Conservation (phyloP, 2,888 invertebrate genomes). For the Diabrotica balteata region DNA sequence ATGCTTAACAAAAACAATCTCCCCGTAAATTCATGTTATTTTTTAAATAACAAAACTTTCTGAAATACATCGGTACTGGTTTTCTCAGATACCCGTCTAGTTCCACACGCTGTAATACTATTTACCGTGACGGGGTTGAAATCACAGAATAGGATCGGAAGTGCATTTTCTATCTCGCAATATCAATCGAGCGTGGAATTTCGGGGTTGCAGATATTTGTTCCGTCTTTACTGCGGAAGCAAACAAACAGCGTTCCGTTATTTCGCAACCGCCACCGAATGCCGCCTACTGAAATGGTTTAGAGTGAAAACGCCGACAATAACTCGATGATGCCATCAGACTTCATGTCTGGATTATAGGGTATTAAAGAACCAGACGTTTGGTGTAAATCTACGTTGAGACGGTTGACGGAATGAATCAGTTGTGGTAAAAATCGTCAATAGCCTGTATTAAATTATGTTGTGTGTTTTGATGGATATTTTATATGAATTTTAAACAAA, state of each 20-base stretch:
- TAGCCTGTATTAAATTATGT: too few species aligned
- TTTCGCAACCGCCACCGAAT: not conserved
- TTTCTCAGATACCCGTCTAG: too few species aligned
- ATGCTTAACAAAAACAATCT: too few species aligned
- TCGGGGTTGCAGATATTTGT: constrained; percentile 11
- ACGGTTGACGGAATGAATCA: too few species aligned
- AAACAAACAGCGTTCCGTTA: constrained; percentile 3
- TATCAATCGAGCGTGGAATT: constrained; percentile 6
- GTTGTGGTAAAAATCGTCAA: too few species aligned
- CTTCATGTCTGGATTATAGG: not conserved
- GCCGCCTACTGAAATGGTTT: not conserved
- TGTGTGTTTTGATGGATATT: too few species aligned
- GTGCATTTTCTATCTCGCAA: constrained; percentile 11
- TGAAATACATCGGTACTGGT: too few species aligned
- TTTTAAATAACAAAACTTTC: too few species aligned
- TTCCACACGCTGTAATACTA: too few species aligned
- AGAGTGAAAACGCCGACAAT: not conserved
- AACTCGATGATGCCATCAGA: not conserved
- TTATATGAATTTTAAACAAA: too few species aligned
- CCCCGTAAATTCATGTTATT: too few species aligned
- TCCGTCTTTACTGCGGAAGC: constrained; percentile 6
- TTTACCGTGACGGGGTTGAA: not conserved
- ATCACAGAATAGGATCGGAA: constrained; percentile 1
- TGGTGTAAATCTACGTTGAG: not conserved
- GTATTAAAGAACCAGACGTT: not conserved